Base-by-base conservation (phyloP, 2,113 vertebrate species). In the Lates calcarifer region DNA sequence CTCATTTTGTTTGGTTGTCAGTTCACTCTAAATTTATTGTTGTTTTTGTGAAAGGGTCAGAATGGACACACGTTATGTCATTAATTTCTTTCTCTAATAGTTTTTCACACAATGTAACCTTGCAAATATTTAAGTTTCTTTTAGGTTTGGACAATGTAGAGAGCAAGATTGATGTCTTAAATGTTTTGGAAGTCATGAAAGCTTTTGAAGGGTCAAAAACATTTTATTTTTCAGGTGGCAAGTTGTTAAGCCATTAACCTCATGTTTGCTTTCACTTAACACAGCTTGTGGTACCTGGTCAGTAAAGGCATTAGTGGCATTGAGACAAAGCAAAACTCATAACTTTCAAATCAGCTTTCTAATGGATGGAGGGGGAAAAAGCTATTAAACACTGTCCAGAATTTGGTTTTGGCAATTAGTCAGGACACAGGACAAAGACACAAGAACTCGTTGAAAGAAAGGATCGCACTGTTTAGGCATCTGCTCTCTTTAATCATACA, bases 181-280 rank as follows among this genome's bases (percentile, higher is more conserved):
- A 39, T 67, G 47, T 77, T 75, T 75, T 62, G 35, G 58, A 62
- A 67, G 49, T 58, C 28, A 28, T 47, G 39, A 79, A 68, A 72
- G 35, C 6, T 39, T 79, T 62, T 28, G 0, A 63, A 57, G 3
- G 22, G 8, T 68, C 61, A 39, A 57, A 12, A 45, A 31, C 69
- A 11, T 66, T 49, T 67, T 15, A 29, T 43, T 69, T 63, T 75
- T 41, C 3, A 55, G n/a, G 55, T 58, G 68, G 22, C 6, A 7
- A 56, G 13, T 31, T 60, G 22, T 58, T 60, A 18, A 75, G 37
- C 65, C 33, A 49, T 17, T 41, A 7, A 66, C 29, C 39, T 13
- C 6, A 39, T 47, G 18, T 41, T n/a, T 20, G 11, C 1, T 60
- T 73, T 56, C 22, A 61, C 20, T 41, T 4, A 9, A 41, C 29